Base-by-base conservation (phyloP, 2,797 vertebrate genomes). In the Gallirallus australis region DNA sequence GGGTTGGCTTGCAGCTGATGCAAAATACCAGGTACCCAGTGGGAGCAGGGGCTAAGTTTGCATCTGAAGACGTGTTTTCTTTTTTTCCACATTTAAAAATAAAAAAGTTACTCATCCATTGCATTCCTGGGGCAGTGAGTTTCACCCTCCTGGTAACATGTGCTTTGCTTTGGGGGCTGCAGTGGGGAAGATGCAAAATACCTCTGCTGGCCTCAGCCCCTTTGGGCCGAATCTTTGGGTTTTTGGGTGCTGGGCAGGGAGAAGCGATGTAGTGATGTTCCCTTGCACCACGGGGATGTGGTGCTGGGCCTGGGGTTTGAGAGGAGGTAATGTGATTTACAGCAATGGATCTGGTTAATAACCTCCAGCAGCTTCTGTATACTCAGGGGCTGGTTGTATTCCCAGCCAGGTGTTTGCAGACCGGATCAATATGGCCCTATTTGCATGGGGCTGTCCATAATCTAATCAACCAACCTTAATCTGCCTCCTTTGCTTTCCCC, bases 381-480 rank as follows among this genome's bases (percentile, higher is more conserved):
- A 96, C 96, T 96, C 94, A 71, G 81, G 90, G 96, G 94, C 93
- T 96, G 93, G 83, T 87, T 35, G 89, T 96, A 97, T 97, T 97
- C 96, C 96, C 96, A 94, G 94, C 95, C 95, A 97, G 96, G 96
- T 97, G 96, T 97, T 97, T 94, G 86, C 92, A 96, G 96, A 84
- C 92, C 53, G 3, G 93, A 97, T 97, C 96, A 95, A 97, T 97
- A 97, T 94, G 92, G 90, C 90, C 96, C 81, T 93, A 90, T 97
- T 96, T 96, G 93, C 94, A 85, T 94, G 94, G 95, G 92, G 95
- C 92, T 94, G 89, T 70, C 93, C 52, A 2, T 95, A 96, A 97
- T 96, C 93, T 96, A 96, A 96, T 97, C 95, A 96, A 90, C 63
- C 86, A 85, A 0, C 77, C 81, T 93, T 83, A 76, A 3, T 89